Base-by-base conservation (phyloP, 2,113 vertebrate species). In the Zonotrichia leucophrys region DNA sequence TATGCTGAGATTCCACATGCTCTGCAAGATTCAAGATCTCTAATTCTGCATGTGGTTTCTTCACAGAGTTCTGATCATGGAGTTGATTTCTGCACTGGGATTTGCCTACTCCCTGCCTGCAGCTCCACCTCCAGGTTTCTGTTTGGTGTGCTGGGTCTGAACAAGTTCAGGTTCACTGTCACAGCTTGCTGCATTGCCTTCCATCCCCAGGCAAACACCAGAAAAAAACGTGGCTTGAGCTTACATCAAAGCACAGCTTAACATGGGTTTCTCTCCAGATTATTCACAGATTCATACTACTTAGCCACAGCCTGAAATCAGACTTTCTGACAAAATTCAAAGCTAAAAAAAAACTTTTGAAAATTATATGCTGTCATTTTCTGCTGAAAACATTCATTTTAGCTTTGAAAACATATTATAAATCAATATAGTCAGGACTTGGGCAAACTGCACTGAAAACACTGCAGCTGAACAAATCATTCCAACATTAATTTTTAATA, bases 141-240 rank as follows among this genome's bases (percentile, higher is more conserved):
- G 10, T n/a, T 46, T 39, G 9, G 12, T 35, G 30, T 88, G n/a
- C 52, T 6, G 0, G 2, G 13, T 62, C 50, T 80, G 31, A 90
- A 59, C 37, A 85, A 82, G 41, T 5, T 33, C 0, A 0, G 5
- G 35, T 68, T 73, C 0, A 0, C 44, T 2, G 2, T 39, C 3
- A 2, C 47, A 64, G 4, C 24, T 75, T 75, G 60, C 13, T 1
- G 1, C 1, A 0, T 44, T 33, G 8, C 42, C 13, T 77, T 76
- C 63, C 49, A 28, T 50, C 30, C 47, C 35, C 33, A 56, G 73
- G 68, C 22, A 77, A 86, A 74, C 50, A 19, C 9, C 5, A 9
- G 31, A 0, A 1, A 89, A 90, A 90, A 31, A 9, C 0, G 0
- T 49, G 84, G 10, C 15, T 91, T 82, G 49, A 1, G 0, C 13